Evolutionary conservation across 1,140 invertebrate species (phyloP), one percentile per base, ranked within the genome.

Genomic region (Artemia franciscana): DNA sequence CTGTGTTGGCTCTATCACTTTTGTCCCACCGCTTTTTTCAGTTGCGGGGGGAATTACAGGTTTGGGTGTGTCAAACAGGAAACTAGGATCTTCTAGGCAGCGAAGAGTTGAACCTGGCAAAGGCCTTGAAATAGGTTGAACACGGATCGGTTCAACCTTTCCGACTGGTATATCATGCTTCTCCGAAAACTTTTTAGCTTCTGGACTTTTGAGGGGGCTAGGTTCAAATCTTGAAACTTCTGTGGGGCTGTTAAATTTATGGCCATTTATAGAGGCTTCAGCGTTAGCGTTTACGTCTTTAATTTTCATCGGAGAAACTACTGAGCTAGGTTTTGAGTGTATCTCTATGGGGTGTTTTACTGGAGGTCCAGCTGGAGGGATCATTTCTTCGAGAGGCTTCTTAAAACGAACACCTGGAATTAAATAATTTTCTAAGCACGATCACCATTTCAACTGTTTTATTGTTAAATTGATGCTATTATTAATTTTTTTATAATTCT

Each of bases 1-100:
- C 2, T 23, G 63, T 15, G 56, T n/a, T 39, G 59, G 21, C 61
- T 64, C 27, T 15, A 64, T 64, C 24, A 61, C 60, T 2, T 60
- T 30, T 7, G 68, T 59, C 27, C 18, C 21, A 5, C 24, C n/a
- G 25, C 24, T 25, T 21, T 15, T 25, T 7, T 23, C n/a, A 18
- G 25, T 57, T 59, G 25, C 28, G 15, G 63, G 15, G 15, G 60
- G 3, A 39, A 62, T 58, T 9, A 66, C 60, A 4, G 68, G 51
- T 24, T 60, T 51, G 63, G 60, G 30, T 63, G 63, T 65, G 15
- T 77, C 77, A 65, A 73, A 74, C 63, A 77, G 75, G 65, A 77
- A 78, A 64, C 5, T 71, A 30, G 78, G 78, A 68, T 79, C 78
- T 26, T 79, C 78, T 26, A 79, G 67, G 65, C 75, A 76, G 65